These are phyloP conservation scores for Coturnix japonica DNA, from an alignment of 2,113 vertebrate genomes.

Conservation along the genomic window DNA sequence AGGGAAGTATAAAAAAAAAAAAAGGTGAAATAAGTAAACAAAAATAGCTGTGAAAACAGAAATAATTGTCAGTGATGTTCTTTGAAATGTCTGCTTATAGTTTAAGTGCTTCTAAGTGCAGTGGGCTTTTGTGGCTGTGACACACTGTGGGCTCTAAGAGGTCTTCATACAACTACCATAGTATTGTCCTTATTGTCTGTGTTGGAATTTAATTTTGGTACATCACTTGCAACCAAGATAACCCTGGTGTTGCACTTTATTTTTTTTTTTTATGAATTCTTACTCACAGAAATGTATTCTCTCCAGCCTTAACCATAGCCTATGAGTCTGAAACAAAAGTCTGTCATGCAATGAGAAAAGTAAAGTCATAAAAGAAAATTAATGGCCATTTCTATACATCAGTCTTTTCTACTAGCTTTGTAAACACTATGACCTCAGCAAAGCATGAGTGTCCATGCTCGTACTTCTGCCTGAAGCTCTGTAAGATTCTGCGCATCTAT, in stretches of 20 bases:
- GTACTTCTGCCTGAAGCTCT: background rate
- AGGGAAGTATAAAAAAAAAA: background rate
- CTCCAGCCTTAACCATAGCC: background rate
- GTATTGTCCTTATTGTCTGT: background rate
- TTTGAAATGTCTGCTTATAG: background rate
- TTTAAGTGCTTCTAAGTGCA: background rate
- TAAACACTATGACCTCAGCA: conserved; percentile 24
- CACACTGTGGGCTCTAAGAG: background rate
- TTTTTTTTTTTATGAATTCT: conserved; percentile 16
- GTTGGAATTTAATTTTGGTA: conserved; percentile 10
- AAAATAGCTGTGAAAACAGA: background rate
- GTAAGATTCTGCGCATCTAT: background rate
- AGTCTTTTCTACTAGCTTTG: conserved; percentile 22
- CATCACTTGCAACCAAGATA: conserved; percentile 29
- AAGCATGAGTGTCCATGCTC: background rate
- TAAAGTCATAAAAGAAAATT: conserved; percentile 57
- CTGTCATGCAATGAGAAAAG: background rate
- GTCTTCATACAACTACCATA: background rate
- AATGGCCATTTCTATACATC: background rate
- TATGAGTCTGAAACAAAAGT: conserved; percentile 20
- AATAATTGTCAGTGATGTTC: background rate
- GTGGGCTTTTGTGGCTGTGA: background rate
- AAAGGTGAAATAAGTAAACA: background rate
- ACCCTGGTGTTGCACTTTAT: conserved; percentile 45
- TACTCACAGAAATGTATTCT: background rate